These are phyloP conservation scores for Cavia aperea DNA, from an alignment of 2,113 vertebrate genomes.

Conservation along the genomic window DNA sequence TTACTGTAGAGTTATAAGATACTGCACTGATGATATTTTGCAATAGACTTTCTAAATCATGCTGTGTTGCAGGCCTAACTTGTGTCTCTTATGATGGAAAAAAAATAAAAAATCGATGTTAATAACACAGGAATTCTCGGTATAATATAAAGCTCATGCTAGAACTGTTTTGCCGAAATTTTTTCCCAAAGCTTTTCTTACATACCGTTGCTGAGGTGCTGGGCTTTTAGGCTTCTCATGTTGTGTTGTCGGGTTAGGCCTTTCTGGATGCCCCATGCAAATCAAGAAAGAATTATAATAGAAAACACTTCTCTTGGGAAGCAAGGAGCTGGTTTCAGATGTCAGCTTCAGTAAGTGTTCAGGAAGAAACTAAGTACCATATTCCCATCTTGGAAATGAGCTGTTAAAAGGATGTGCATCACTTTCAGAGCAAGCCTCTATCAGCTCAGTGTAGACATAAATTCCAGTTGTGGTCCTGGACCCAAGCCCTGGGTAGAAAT, in stretches of 20 bases:
- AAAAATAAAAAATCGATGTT: constrained; percentile 22
- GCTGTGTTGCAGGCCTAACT: constrained; percentile 5
- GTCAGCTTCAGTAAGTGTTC: not conserved
- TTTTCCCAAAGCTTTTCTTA: not conserved
- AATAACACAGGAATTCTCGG: constrained; percentile 23
- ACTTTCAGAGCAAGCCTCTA: not conserved
- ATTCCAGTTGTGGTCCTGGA: not conserved
- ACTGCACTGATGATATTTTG: constrained; percentile 22
- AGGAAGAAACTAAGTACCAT: not conserved
- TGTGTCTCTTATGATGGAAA: constrained; percentile 45
- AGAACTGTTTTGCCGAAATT: constrained; percentile 30
- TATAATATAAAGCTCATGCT: constrained; percentile 12
- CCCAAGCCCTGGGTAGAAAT: not conserved
- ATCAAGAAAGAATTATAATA: constrained; percentile 18
- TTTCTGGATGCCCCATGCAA: constrained; percentile 34
- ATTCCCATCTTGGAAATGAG: not conserved
- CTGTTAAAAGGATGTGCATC: not conserved
- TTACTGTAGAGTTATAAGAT: not conserved
- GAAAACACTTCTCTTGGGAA: not conserved
- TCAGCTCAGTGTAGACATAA: not conserved
- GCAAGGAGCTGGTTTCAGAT: not conserved
- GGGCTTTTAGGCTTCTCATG: not conserved
- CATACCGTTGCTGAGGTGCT: not conserved
- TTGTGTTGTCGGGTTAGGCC: not conserved
- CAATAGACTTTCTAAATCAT: constrained; percentile 34